phyloP scores from a whole-genome alignment of 2,113 vertebrate species.

The Anseranas semipalmata region DNA sequence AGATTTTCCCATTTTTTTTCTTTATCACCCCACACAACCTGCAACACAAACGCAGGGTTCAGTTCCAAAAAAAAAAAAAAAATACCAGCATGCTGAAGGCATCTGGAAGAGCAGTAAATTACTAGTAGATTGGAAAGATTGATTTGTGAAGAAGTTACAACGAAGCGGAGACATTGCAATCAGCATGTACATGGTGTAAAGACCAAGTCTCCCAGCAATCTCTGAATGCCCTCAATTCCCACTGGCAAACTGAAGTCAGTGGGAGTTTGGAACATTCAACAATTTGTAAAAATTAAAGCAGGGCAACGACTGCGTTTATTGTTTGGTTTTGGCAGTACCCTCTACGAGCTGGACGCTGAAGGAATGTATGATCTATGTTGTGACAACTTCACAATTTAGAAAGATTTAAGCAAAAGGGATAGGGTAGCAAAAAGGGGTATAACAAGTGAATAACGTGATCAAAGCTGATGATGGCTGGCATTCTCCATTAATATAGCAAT shows the following conservation, averaged over 20 bases:
- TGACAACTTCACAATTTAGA: not conserved
- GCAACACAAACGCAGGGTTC: not conserved
- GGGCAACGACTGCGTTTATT: not conserved
- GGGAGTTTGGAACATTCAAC: conserved; percentile 52
- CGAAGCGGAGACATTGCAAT: conserved; percentile 31
- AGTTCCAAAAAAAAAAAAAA: not conserved
- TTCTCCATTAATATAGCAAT: not conserved
- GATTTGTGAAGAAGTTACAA: conserved; percentile 52
- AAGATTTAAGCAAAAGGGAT: not conserved
- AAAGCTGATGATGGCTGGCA: not conserved
- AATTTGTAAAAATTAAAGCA: conserved; percentile 57
- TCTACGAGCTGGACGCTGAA: not conserved
- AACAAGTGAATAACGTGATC: not conserved
- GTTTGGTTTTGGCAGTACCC: conserved; percentile 27
- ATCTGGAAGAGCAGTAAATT: conserved; percentile 61
- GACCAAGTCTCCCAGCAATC: not conserved
- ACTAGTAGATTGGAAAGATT: conserved; percentile 54
- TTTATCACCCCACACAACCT: not conserved
- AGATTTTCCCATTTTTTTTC: not conserved
- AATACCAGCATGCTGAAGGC: conserved; percentile 35
- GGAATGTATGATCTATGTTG: conserved; percentile 2
- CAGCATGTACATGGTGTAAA: conserved; percentile 27
- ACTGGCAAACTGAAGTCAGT: conserved; percentile 39
- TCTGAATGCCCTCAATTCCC: conserved; percentile 55
- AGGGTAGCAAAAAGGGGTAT: not conserved